Percentiles rank a stretch among this genome's conserved stretches.
Conservation (phyloP, 1,140 invertebrate species). For the Berghia stephanieae region DNA sequence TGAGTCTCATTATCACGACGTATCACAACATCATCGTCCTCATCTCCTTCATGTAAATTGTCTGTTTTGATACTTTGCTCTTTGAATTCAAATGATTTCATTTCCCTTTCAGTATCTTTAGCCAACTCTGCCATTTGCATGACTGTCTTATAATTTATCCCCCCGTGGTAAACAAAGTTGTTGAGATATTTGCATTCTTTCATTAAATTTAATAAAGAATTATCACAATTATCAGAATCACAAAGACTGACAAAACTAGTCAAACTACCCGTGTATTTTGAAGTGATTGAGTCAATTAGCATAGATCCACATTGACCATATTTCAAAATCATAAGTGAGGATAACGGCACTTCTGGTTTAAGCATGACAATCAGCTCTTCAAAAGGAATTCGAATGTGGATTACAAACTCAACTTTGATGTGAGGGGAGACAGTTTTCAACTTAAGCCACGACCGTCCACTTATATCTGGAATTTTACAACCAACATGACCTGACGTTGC, state of each 20-base stretch:
- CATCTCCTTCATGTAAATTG: neutral
- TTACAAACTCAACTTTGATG: slow-evolving; percentile 14
- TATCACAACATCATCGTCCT: neutral
- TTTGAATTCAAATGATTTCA: slow-evolving; percentile 10
- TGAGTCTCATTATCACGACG: neutral
- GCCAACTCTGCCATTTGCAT: slow-evolving; percentile 14
- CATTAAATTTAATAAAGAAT: neutral
- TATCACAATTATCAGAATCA: slow-evolving; percentile 16
- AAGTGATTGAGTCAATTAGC: neutral
- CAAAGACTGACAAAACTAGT: slow-evolving; percentile 16
- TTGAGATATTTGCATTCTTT: neutral
- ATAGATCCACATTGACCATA: slow-evolving; percentile 20
- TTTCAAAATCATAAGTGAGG: neutral
- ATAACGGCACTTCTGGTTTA: neutral
- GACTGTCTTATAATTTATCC: neutral
- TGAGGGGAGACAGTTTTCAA: slow-evolving; percentile 2
- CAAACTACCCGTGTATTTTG: neutral
- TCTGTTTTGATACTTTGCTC: neutral
- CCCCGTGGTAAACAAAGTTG: slow-evolving; percentile 7
- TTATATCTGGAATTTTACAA: neutral
- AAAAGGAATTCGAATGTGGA: neutral
- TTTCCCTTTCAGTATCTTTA: neutral
- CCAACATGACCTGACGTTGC: neutral
- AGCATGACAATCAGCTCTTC: slow-evolving; percentile 13
- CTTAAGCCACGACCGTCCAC: neutral